Conservation (phyloP, 2,797 vertebrate species). For the Xyrichtys novacula region DNA sequence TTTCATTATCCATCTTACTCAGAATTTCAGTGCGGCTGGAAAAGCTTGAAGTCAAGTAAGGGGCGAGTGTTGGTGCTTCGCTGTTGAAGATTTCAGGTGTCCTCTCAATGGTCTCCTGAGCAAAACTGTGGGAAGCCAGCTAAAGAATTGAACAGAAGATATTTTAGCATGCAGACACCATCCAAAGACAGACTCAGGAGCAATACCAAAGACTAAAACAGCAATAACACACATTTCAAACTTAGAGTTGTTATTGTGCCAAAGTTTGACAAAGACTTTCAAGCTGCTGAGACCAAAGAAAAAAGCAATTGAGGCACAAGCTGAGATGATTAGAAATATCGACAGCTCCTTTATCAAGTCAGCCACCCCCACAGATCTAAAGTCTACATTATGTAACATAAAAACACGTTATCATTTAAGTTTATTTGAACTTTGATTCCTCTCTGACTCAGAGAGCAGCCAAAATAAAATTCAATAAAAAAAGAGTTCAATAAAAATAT, state of each 20-base stretch:
- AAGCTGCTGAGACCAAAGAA: background rate
- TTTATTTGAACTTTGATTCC: slow-evolving; percentile 17
- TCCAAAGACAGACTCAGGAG: slow-evolving; percentile 3
- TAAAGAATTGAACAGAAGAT: slow-evolving; percentile 61
- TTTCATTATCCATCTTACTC: slow-evolving; percentile 75
- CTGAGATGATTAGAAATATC: slow-evolving; percentile 22
- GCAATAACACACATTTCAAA: background rate
- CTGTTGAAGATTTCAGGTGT: slow-evolving; percentile 58
- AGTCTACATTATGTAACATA: slow-evolving; percentile 19
- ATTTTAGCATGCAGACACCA: slow-evolving; percentile 26
- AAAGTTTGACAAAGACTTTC: slow-evolving; percentile 14
- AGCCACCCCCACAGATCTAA: slow-evolving; percentile 10
- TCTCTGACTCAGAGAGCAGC: slow-evolving; percentile 15
- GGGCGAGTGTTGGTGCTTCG: slow-evolving; percentile 68
- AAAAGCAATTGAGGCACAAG: slow-evolving; percentile 1
- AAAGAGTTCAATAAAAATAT: background rate
- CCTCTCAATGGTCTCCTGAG: slow-evolving; percentile 82
- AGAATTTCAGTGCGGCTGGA: slow-evolving; percentile 50
- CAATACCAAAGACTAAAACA: slow-evolving; percentile 3
- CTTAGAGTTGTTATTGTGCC: slow-evolving; percentile 1
- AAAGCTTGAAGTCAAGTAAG: slow-evolving; percentile 68
- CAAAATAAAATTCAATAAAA: background rate
- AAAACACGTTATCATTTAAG: background rate
- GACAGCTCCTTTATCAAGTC: slow-evolving; percentile 17
- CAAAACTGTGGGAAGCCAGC: slow-evolving; percentile 79